Evolutionary conservation across 1,140 invertebrate genomes (phyloP), one percentile per base, ranked within the genome.

Genomic region (Thaumetopoea pityocampa): DNA sequence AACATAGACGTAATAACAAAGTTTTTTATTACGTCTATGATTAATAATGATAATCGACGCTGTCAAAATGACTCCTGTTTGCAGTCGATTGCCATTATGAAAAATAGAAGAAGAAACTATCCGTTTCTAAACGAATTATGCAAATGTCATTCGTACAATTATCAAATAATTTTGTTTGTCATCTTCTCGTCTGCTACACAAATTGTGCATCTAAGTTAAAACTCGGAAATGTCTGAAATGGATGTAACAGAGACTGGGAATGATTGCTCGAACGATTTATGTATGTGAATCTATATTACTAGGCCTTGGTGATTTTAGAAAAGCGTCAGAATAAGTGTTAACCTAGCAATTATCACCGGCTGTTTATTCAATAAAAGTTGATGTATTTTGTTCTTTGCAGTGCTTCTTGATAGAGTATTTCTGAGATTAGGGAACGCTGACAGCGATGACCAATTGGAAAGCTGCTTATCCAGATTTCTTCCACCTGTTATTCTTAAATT

Each of bases 401-500:
- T 91, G 72, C 87, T 97, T 26, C 85, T 98, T 61, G 96, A 98
- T 71, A 87, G 95, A 49, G 94, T 98, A 2, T 94, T 97, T 70
- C 84, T 97, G 26, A 89, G 95, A 20, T 89, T 98, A 57, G 95
- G 94, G 1, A 92, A 92, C 61, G 93, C 94, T 2, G 94, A 97
- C 53, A 92, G 90, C 12, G 96, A 98, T 87, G 93, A 96, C 26
- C 93, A 96, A 63, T 80, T 98, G 32, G 91, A 97, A 70, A 89
- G 88, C 58, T 90, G 92, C 28, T 87, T 98, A 11, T 90, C 86
- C 20, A 95, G 95, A 70, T 97, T 97, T 81, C 74, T 98, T 26
- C 89, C 94, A 16, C 95, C 96, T n/a, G 92, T 97, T 34, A 87
- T 98, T 35, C 83, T 97, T 0, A 97, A 97, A 82, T 85, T 98